Base-by-base conservation (phyloP, 37 sponge, comb jelly and placozoan species). In the Hexactinellida sp. region DNA sequence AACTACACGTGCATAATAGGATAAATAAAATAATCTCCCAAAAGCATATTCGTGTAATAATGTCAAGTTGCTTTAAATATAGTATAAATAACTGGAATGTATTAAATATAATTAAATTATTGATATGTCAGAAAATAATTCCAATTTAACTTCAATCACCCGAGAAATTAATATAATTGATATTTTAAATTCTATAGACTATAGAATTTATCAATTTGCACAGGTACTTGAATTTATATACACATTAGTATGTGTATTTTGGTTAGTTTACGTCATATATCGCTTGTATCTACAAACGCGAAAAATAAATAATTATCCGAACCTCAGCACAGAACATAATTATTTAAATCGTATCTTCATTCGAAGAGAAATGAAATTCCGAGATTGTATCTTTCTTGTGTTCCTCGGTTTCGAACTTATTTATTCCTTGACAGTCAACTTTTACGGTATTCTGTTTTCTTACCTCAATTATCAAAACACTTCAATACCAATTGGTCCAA, bases 241-340 rank as follows among this genome's bases (percentile, higher is more conserved):
- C 30, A 63, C 28, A 21, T 10, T 28, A 21, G 1, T 63, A 63
- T 25, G 30, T 63, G 30, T 63, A 25, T 63, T 63, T 28, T 63
- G 76, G 76, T 63, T 63, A n/a, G 30, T 63, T 63, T 63, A 63
- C 13, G 76, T 63, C 28, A 63, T 63, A 25, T n/a, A n/a, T 63
- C 32, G 30, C 1, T 25, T 32, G 5, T 63, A 63, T 32, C 30
- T 3, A n/a, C 76, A 28, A 63, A 21, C 5, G 5, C 3, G 21
- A 5, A 10, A 63, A 63, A 28, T 21, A n/a, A 63, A 23, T 19
- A 47, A 19, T 47, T 47, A 63, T 32, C 13, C 34, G 19, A 25
- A 3, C 13, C 13, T 21, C 25, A 21, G 76, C 3, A 63, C 32
- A 63, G 76, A 63, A n/a, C 34, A 63, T 28, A 28, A 10, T 25